Evolutionary conservation across 1,140 invertebrate genomes (phyloP).

Genomic region (Agrypnia vestita): DNA sequence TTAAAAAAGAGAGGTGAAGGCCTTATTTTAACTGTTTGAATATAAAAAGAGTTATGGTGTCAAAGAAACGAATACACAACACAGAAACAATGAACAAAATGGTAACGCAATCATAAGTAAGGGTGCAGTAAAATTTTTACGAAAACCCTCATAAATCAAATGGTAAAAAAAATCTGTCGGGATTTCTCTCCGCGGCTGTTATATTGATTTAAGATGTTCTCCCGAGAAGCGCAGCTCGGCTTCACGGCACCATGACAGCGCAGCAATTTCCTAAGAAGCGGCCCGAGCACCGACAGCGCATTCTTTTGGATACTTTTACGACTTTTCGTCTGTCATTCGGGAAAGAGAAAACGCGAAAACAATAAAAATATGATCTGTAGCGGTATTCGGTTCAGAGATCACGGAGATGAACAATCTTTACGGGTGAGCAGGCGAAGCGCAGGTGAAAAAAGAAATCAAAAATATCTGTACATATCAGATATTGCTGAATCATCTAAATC

Average conservation of each 20-base stretch:
- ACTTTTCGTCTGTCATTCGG: conserved; percentile 45
- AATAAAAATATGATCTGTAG: conserved; percentile 50
- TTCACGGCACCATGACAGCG: neutral
- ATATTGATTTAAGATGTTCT: conserved; percentile 54
- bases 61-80: neutral
- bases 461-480: too few relatives aligned
- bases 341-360: conserved; percentile 49
- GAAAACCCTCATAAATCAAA: conserved; percentile 39
- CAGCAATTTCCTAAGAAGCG: conserved; percentile 46
- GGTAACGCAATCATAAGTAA: conserved; percentile 25
- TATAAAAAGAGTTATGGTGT: neutral
- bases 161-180: conserved; percentile 46
- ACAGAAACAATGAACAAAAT: conserved; percentile 16
- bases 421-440: neutral
- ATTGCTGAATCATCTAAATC: neutral
- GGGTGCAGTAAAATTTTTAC: conserved; percentile 24
- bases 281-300: conserved; percentile 2
- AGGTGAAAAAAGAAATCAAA: conserved; percentile 2
- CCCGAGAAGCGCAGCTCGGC: conserved; percentile 41
- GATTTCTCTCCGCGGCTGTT: conserved; percentile 50
- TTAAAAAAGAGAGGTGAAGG: too few relatives aligned
- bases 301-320: conserved; percentile 45
- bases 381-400: neutral
- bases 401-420: too few relatives aligned
- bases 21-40: too few relatives aligned